A percentile compares a stretch with the other conserved stretches of the same genome.
These are phyloP conservation scores for Lucilia sericata DNA, from an alignment of 1,140 invertebrate genomes.

Conservation along the genomic window DNA sequence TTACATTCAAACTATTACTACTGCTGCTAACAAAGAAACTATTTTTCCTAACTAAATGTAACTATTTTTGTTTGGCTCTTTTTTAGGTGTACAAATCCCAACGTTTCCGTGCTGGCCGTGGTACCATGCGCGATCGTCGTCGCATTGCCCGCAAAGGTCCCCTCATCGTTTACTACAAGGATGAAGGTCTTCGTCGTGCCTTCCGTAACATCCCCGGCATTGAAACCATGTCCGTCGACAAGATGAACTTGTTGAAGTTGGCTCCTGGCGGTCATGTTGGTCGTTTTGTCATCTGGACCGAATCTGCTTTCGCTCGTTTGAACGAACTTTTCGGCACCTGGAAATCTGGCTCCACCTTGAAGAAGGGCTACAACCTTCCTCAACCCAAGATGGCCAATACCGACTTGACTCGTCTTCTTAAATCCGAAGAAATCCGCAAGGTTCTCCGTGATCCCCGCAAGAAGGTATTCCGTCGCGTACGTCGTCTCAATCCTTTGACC, in stretches of 20 bases:
- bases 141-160: conserved; percentile 96
- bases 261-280: conserved; percentile 99
- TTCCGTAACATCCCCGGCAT: conserved; percentile 99
- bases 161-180: conserved; percentile 93
- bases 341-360: conserved; percentile 86
- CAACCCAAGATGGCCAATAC: conserved; percentile 98
- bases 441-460: conserved; percentile 88
- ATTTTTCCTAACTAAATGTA: background rate
- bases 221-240: conserved; percentile 91
- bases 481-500: conserved; percentile 94
- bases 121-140: conserved; percentile 98
- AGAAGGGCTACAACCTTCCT: conserved; percentile 95
- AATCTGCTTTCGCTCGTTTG: conserved; percentile 91
- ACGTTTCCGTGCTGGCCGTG: conserved; percentile 96
- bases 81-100: conserved; percentile 94
- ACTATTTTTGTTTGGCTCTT: background rate
- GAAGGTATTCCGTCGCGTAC: conserved; percentile 77
- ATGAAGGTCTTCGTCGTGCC: conserved; percentile 92
- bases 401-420: conserved; percentile 90
- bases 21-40: background rate
- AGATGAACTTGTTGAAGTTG: conserved; percentile 94
- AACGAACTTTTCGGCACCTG: conserved; percentile 95
- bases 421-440: conserved; percentile 94
- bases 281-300: conserved; percentile 98
- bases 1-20: background rate